Conservation (phyloP, 2,113 vertebrate genomes). For the Chaetura pelagica region DNA sequence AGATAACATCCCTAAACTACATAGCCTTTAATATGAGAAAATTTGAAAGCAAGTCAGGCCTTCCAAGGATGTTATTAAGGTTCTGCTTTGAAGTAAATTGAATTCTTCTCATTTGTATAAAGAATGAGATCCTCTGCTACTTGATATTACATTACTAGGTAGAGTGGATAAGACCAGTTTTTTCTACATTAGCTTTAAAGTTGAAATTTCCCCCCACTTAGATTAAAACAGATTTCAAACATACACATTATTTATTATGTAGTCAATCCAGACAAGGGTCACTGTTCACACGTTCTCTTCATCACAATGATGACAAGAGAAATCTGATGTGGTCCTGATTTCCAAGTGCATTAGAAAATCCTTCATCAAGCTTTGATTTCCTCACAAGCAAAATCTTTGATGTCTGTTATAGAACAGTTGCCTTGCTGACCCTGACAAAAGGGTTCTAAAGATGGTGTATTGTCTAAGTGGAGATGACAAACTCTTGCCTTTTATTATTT, state of each 20-base stretch:
- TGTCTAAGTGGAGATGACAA: neutral
- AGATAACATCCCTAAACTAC: neutral
- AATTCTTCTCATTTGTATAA: slow-evolving; percentile 43
- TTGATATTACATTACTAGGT: neutral
- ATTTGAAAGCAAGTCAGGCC: slow-evolving; percentile 20
- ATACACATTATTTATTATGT: slow-evolving; percentile 42
- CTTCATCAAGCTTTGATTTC: slow-evolving; percentile 33
- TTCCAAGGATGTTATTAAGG: slow-evolving; percentile 4
- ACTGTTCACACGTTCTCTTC: slow-evolving; percentile 32
- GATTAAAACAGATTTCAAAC: slow-evolving; percentile 31
- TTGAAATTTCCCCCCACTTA: slow-evolving; percentile 8
- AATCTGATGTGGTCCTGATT: neutral
- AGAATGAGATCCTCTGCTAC: neutral
- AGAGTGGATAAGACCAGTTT: slow-evolving; percentile 18
- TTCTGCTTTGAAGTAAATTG: slow-evolving; percentile 44
- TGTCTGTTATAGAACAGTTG: neutral
- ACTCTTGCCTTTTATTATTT: neutral
- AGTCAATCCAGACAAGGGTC: neutral
- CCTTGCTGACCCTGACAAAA: neutral
- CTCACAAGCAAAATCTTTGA: neutral
- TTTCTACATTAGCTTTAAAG: slow-evolving; percentile 4
- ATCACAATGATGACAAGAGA: slow-evolving; percentile 23
- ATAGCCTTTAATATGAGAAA: slow-evolving; percentile 29
- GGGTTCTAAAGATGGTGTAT: neutral
- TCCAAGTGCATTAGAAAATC: slow-evolving; percentile 13